phyloP scores from a whole-genome alignment of 2,888 invertebrate species.

The Aspidiotus rigidus region DNA sequence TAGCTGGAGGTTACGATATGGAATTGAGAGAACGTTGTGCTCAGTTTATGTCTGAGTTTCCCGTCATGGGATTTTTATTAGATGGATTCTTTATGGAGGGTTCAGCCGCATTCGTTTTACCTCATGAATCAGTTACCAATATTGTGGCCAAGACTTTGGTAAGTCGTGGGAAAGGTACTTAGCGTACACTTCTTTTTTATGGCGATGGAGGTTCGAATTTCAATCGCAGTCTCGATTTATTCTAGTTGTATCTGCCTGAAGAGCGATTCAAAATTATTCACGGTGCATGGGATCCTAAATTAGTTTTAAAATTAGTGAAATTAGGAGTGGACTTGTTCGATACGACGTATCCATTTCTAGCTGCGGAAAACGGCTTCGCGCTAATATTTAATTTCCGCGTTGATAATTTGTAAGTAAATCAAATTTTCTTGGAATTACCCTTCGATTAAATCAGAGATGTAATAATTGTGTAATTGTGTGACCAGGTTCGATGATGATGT shows the following conservation, averaged over 20 bases:
- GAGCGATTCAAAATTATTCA: conserved; percentile 62
- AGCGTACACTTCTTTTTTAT: background rate
- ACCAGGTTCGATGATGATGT: conserved; percentile 7
- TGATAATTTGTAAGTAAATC: conserved; percentile 35
- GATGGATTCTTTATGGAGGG: conserved; percentile 75
- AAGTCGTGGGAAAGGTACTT: conserved; percentile 41
- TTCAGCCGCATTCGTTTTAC: conserved; percentile 49
- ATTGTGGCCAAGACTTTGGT: conserved; percentile 57
- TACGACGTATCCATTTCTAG: conserved; percentile 65
- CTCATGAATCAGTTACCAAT: conserved; percentile 49
- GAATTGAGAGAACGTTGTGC: conserved; percentile 57
- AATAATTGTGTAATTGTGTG: background rate
- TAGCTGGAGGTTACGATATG: conserved; percentile 66
- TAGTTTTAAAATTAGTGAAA: conserved; percentile 61
- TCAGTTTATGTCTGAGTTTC: conserved; percentile 50
- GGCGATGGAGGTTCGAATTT: background rate
- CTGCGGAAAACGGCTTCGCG: conserved; percentile 61
- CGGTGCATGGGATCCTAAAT: conserved; percentile 69
- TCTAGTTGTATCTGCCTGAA: conserved; percentile 55
- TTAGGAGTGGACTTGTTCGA: conserved; percentile 82
- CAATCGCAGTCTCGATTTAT: conserved; percentile 35
- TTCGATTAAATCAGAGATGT: background rate
- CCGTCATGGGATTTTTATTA: conserved; percentile 63
- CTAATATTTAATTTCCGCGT: conserved; percentile 52
- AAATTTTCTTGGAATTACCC: background rate